Conservation (phyloP, 2,888 invertebrate species). For the Macaria liturata region DNA sequence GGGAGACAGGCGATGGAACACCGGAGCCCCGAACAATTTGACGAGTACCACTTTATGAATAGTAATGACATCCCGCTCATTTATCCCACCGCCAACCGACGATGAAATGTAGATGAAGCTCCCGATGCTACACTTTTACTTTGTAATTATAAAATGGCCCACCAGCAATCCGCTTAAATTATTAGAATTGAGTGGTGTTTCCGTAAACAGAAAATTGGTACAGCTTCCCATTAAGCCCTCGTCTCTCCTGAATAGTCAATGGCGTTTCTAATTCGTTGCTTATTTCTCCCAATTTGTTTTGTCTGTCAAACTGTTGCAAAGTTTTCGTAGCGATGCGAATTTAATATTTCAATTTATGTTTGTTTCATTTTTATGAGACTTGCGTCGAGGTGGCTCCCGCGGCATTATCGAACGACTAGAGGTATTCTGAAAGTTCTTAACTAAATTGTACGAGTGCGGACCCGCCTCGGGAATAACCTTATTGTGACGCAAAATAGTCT, state of each 20-base stretch:
- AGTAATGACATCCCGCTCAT: slow-evolving; percentile 70
- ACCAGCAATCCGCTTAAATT: slow-evolving; percentile 48
- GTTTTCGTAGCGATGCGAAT: slow-evolving; percentile 24
- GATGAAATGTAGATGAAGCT: slow-evolving; percentile 71
- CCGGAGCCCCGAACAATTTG: slow-evolving; percentile 49
- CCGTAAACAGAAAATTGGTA: slow-evolving; percentile 23
- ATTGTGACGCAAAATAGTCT: slow-evolving; percentile 56
- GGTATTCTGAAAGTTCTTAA: slow-evolving; percentile 54
- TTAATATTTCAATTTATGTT: slow-evolving; percentile 26
- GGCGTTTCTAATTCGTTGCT: slow-evolving; percentile 21
- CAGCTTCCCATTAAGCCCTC: slow-evolving; percentile 13
- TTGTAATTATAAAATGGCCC: slow-evolving; percentile 53
- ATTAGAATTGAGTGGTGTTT: slow-evolving; percentile 30
- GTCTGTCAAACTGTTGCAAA: slow-evolving; percentile 24
- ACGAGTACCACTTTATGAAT: slow-evolving; percentile 66
- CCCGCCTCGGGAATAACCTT: slow-evolving; percentile 53
- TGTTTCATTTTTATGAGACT: slow-evolving; percentile 22
- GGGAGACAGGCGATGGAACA: slow-evolving; percentile 13
- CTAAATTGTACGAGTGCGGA: slow-evolving; percentile 52
- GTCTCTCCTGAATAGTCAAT: slow-evolving; percentile 23
- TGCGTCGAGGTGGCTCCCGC: slow-evolving; percentile 10
- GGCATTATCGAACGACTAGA: slow-evolving; percentile 43
- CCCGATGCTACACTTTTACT: slow-evolving; percentile 59
- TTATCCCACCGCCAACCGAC: slow-evolving; percentile 59
- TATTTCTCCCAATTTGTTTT: slow-evolving; percentile 20